Evolutionary conservation across 2,113 vertebrate species (phyloP).

Genomic region (Raja brachyura): DNA sequence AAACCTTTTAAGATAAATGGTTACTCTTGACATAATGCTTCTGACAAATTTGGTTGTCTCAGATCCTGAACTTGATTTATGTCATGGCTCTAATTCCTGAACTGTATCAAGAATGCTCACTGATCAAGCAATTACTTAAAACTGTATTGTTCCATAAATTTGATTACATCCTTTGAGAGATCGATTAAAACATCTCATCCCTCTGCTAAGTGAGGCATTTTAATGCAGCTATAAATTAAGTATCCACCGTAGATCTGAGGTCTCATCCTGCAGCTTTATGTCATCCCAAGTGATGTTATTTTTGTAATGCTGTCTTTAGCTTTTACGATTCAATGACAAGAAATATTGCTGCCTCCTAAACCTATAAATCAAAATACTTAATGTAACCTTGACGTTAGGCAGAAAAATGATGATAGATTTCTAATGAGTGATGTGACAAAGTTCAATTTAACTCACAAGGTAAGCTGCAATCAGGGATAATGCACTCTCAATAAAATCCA

Average conservation of each 20-base stretch:
- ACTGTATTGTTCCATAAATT: neutral
- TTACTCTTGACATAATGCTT: slow-evolving; percentile 3
- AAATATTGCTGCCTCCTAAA: neutral
- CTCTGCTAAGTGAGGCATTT: neutral
- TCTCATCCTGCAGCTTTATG: neutral
- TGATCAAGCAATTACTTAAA: slow-evolving; percentile 2
- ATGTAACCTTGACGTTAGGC: neutral
- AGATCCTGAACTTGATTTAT: neutral
- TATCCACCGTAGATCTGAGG: neutral
- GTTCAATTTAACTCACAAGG: neutral
- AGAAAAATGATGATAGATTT: neutral
- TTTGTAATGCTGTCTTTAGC: neutral
- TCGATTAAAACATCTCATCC: neutral
- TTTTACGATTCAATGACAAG: neutral
- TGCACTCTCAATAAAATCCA: neutral
- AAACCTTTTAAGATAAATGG: neutral
- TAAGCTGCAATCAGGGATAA: neutral
- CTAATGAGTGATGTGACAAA: neutral
- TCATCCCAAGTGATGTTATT: neutral
- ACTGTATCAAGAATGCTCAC: neutral
- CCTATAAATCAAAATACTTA: slow-evolving; percentile 2
- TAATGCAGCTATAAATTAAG: neutral
- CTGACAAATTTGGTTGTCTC: slow-evolving; percentile 6
- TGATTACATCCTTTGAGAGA: slow-evolving; percentile 4
- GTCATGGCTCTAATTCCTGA: neutral